Evolutionary conservation across 2,113 vertebrate genomes (phyloP).

Genomic region (Chloroceryle aenea): DNA sequence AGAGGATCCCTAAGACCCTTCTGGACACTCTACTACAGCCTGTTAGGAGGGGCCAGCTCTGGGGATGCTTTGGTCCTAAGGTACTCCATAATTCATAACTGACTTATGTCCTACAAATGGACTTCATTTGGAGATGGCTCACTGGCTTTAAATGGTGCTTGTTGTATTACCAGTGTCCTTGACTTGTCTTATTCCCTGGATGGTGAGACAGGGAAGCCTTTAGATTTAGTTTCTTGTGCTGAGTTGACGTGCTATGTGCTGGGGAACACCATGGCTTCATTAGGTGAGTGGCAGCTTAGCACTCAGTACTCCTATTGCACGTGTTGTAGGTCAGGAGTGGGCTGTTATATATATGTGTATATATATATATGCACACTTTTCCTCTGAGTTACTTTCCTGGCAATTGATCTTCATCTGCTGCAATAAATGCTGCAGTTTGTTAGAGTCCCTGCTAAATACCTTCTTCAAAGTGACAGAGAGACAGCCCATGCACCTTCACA

Average conservation of each 20-base stretch:
- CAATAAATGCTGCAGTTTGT: conserved; percentile 20
- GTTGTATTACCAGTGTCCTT: background rate
- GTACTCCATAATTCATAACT: background rate
- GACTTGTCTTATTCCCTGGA: background rate
- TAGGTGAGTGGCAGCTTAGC: background rate
- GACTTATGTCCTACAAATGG: background rate
- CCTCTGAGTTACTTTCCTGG: conserved; percentile 9
- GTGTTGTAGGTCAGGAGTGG: background rate
- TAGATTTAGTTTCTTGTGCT: background rate
- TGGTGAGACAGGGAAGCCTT: background rate
- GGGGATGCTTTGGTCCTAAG: background rate
- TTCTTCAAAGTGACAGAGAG: conserved; percentile 70
- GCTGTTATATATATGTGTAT: background rate
- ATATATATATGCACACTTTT: background rate
- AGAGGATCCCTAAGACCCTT: background rate
- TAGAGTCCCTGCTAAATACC: conserved; percentile 16
- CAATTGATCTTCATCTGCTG: background rate
- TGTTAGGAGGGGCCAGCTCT: background rate
- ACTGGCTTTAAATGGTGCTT: background rate
- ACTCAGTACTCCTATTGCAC: background rate
- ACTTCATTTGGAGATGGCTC: background rate
- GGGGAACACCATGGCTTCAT: background rate
- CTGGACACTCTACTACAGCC: background rate
- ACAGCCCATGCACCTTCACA: conserved; percentile 43
- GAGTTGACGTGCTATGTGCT: background rate